Evolutionary conservation across 2,888 invertebrate species (phyloP), one percentile per base, ranked within the genome.

Genomic region (Habrosyne pyritoides): DNA sequence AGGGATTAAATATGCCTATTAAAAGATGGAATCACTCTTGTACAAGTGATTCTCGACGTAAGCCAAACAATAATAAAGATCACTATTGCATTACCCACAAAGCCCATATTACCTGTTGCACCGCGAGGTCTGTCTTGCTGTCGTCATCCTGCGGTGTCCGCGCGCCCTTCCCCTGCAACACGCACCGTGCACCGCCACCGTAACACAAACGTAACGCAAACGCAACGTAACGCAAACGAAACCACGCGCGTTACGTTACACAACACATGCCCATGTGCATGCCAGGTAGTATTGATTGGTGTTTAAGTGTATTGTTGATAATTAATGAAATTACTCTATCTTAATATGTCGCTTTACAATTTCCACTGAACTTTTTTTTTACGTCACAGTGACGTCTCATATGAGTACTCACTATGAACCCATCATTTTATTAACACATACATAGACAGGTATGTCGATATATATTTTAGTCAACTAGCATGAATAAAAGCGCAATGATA

Each of bases 161-260:
- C 82, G 86, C 86, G 53, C 86, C 88, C 75, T 90, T 90, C 66
- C 90, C 90, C 91, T 91, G 91, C 72, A 90, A 91, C 87, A 89
- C 83, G 77, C 72, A 57, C 56, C 79, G 75, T 74, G 76, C 79
- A 72, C 87, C 84, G 61, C 82, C 88, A 84, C 88, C 87, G 83
- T 86, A 75, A 86, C 83, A 76, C 70, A 73, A 60, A 68, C 69
- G 56, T 53, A 59, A 56, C 54, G 53, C 56, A 50, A 28, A 30
- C 30, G 30, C 22, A 26, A 50, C 14, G 50, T 12, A 24, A 49
- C 22, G 49, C 18, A 10, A 24, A 42, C 42, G 18, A 8, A 42
- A 42, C 42, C 6, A 6, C 6, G 8, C 18, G 18, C 42, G 42
- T 42, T 18, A 18, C 42, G 42, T 42, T 42, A 24, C 51, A 24